Percentiles rank a stretch among this genome's conserved stretches.
Conservation (phyloP, 2,888 invertebrate species). For the Microctonus hyperodae region DNA sequence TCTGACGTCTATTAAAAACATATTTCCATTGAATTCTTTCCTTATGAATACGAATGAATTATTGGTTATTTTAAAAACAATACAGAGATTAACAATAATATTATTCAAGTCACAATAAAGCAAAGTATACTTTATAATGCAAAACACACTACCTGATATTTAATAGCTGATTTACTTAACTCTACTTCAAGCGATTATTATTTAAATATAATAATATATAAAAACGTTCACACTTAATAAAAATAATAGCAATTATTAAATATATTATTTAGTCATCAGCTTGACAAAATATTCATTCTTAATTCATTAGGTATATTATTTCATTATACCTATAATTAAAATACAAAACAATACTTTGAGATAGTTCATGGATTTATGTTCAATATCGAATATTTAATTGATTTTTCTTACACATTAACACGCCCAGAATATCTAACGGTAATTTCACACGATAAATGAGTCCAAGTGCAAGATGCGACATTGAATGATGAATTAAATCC, state of each 20-base stretch:
- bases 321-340: too few relatives aligned
- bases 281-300: too few relatives aligned
- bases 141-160: neutral
- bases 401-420: neutral
- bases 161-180: neutral
- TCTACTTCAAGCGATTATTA: neutral
- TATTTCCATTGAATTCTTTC: neutral
- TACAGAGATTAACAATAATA: neutral
- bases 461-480: neutral
- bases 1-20: neutral
- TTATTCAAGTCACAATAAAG: constrained; percentile 12
- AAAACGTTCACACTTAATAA: neutral
- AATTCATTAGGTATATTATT: too few relatives aligned
- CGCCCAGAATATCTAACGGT: neutral
- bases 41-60: too few relatives aligned
- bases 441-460: neutral
- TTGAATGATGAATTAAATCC: neutral
- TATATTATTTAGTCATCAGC: neutral
- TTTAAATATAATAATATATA: neutral
- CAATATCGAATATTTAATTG: neutral
- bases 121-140: neutral
- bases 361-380: neutral
- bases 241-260: neutral
- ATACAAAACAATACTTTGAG: neutral
- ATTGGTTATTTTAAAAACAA: constrained; percentile 5